Evolutionary conservation across 2,113 vertebrate genomes (phyloP).

Genomic region (Telmatochromis bifrenatus): DNA sequence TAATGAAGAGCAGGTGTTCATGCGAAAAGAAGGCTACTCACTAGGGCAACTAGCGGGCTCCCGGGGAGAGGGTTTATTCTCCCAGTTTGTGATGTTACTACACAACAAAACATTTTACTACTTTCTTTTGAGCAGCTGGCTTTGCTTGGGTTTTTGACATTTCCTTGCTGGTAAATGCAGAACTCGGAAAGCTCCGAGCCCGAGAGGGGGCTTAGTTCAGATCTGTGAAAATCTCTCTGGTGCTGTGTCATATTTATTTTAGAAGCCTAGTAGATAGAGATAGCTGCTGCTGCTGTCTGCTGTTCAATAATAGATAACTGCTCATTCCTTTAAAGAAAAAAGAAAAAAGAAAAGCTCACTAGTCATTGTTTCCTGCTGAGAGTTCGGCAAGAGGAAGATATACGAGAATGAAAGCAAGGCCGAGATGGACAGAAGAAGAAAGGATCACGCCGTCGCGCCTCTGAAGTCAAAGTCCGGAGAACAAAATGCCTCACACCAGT

Average conservation of each 20-base stretch:
- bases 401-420: not conserved
- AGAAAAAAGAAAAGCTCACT: not conserved
- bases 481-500: conserved; percentile 26
- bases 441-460: not conserved
- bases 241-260: conserved; percentile 58
- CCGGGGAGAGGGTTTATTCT: not conserved
- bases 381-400: conserved; percentile 20
- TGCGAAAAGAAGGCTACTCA: not conserved
- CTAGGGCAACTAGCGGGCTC: not conserved
- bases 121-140: not conserved
- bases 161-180: not conserved
- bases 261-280: conserved; percentile 41
- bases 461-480: not conserved
- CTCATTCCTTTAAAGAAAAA: not conserved
- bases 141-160: not conserved
- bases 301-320: conserved; percentile 62
- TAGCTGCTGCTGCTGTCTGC: conserved; percentile 44
- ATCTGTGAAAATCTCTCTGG: conserved; percentile 32
- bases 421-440: not conserved
- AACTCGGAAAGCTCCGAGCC: not conserved
- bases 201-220: conserved; percentile 17
- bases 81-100: not conserved
- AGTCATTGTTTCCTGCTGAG: conserved; percentile 30
- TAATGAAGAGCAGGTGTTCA: not conserved
- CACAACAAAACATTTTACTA: not conserved